These are phyloP conservation scores for Macrophya alboannulata DNA, from an alignment of 2,888 invertebrate species.

Conservation along the genomic window DNA sequence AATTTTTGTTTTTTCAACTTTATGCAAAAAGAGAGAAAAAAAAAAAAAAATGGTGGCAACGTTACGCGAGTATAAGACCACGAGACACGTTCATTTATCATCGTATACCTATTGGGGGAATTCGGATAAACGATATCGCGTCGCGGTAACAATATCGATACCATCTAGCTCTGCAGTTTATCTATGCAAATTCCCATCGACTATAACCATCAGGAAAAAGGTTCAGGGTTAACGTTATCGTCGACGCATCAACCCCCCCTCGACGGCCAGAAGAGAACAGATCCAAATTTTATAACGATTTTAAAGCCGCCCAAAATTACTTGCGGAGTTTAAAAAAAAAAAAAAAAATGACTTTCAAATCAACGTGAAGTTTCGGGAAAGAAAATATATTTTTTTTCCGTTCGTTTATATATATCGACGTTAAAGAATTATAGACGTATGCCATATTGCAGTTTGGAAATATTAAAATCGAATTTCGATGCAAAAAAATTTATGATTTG, in stretches of 20 bases:
- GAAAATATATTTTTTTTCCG: too few relatives aligned
- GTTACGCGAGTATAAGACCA: neutral
- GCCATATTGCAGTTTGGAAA: too few relatives aligned
- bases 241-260: constrained; percentile 7
- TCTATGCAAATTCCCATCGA: constrained; percentile 46
- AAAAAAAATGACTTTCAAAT: neutral
- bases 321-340: neutral
- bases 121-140: constrained; percentile 32
- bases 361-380: too few relatives aligned
- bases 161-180: constrained; percentile 24
- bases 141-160: constrained; percentile 29
- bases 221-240: constrained; percentile 7
- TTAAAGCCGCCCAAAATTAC: neutral
- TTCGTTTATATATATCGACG: too few relatives aligned
- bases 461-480: too few relatives aligned
- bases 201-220: constrained; percentile 18
- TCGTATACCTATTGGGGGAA: neutral
- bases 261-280: neutral
- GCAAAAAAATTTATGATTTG: too few relatives aligned
- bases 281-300: neutral
- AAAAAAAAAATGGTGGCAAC: neutral
- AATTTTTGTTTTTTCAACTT: neutral
- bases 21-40: neutral
- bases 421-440: too few relatives aligned
- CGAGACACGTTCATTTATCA: constrained; percentile 24